Evolutionary conservation across 2,888 invertebrate species (phyloP), one percentile per base, ranked within the genome.

Genomic region (Cetonia aurata): DNA sequence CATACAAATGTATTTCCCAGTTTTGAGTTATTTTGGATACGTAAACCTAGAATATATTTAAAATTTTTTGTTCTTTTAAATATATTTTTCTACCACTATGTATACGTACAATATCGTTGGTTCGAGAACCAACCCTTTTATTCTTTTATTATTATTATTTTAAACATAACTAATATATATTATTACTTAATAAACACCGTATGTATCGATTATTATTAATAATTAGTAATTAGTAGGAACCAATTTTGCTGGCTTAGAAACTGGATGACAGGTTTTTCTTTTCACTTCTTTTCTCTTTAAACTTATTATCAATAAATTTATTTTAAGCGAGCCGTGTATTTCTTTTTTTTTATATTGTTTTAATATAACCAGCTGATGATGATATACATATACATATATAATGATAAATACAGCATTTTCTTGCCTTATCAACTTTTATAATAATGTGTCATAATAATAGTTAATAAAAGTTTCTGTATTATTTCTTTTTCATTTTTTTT

Each of bases 21-120:
- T 84, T 83, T 84, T 85, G 85, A 85, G 85, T 85, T 85, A 84
- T 85, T 86, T 85, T 86, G 85, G 85, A 86, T 85, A 85, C 84
- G 83, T 85, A 84, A 83, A 84, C 83, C 85, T 85, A 84, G 79
- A 80, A 82, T 83, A 83, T 83, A 84, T 83, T 84, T 84, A 83
- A 84, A 76, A 75, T 74, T 85, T 84, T 65, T 62, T 62, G 62
- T 62, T 50, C 50, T 65, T 65, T 83, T 83, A 83, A 84, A 84
- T 84, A 84, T 84, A 84, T 84, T 83, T 37, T 79, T 84, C 84
- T 84, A 84, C 84, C 83, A 83, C 84, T 84, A 83, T 83, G 83
- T 84, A 74, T 85, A 84, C 84, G 84, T 84, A 85, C 84, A 84
- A 82, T 83, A 83, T 82, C 83, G 83, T 83, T 82, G 60, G 60